Evolutionary conservation across 2,113 vertebrate species (phyloP), one percentile per base, ranked within the genome.

Genomic region (Bostrychus sinensis): DNA sequence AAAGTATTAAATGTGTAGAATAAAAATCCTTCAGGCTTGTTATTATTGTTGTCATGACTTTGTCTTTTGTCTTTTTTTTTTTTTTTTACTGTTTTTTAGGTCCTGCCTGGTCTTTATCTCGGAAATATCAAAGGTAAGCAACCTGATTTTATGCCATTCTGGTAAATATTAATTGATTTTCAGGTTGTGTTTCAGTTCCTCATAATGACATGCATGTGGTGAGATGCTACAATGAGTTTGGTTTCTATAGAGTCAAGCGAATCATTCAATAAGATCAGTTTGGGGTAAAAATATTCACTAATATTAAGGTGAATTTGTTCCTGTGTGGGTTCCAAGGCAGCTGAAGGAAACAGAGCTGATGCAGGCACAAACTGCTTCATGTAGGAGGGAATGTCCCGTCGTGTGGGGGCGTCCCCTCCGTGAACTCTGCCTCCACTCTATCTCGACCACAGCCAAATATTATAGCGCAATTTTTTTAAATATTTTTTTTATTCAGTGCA

Each of bases 91-190:
- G 26, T 43, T 62, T 20, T 72, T 7, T 78, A 96, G 95, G 92
- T 97, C 81, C 93, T 97, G 65, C 92, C 95, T 23, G 91, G 93
- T 80, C 91, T 96, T 50, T 97, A 94, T 80, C 91, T 95, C 65
- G 94, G 94, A 80, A 95, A 93, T 89, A 91, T 94, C 80, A 95
- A 93, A 94, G 94, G 93, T 95, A 89, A 91, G 20, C 30, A 13
- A 12, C 8, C 28, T 13, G 5, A 43, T 16, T 22, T 39, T 0
- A 30, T 26, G 20, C 56, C 45, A 62, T 66, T 28, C 68, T 36
- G 62, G 45, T 67, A 8, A 54, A 69, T 20, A 75, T 45, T 53
- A 17, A 80, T 83, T 79, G 75, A 67, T 82, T 62, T 77, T 75
- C 75, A 72, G 65, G 60, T 42, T 10, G 23, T 67, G 80, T 92